These are phyloP conservation scores for Acrocephalus arundinaceus DNA, from an alignment of 2,113 vertebrate species.

Conservation along the genomic window DNA sequence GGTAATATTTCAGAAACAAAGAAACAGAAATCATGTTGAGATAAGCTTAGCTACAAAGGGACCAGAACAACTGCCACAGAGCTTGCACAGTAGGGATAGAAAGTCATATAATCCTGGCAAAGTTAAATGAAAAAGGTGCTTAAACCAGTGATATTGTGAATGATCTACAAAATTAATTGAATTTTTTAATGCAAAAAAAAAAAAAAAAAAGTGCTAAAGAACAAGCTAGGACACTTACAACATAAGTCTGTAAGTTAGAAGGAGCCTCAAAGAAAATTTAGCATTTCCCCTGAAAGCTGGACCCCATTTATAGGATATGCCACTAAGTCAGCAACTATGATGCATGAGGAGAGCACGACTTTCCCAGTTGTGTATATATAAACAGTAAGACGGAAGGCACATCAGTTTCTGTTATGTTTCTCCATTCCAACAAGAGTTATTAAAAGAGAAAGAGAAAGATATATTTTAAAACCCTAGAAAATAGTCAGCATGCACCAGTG, in stretches of 20 bases:
- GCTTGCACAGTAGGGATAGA: not conserved
- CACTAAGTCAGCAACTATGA: slow-evolving; percentile 4
- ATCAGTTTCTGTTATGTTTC: not conserved
- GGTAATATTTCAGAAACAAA: slow-evolving; percentile 2
- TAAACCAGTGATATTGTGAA: not conserved
- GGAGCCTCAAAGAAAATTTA: not conserved
- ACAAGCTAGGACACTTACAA: not conserved
- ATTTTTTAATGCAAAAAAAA: not conserved
- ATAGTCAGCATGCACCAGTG: not conserved
- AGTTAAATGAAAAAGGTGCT: not conserved
- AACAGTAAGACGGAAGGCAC: not conserved
- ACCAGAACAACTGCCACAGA: not conserved
- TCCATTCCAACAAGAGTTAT: not conserved
- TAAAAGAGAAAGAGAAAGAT: not conserved
- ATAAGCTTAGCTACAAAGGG: not conserved
- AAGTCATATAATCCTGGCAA: not conserved
- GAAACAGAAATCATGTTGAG: not conserved
- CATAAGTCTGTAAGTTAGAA: not conserved
- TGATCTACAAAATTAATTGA: not conserved
- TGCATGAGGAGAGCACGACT: not conserved
- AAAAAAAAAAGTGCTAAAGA: not conserved
- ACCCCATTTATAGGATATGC: not conserved
- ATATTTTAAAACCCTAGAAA: not conserved
- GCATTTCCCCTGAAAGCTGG: not conserved
- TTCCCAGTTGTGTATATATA: not conserved